phyloP scores from a whole-genome alignment of 2,888 invertebrate genomes.

The Kryphioiulus occultus region DNA sequence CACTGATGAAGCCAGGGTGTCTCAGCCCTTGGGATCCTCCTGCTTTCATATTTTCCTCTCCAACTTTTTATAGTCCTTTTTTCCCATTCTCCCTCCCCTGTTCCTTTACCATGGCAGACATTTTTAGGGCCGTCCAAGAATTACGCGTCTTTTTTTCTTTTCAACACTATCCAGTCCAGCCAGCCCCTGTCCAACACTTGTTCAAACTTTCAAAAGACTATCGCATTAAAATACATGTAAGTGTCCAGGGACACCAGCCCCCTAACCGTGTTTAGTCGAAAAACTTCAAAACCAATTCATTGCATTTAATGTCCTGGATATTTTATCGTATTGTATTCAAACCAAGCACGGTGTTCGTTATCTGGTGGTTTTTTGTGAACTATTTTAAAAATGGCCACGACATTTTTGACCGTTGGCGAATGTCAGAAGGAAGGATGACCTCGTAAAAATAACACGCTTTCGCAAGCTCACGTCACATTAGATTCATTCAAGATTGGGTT shows the following conservation, averaged over 20 bases:
- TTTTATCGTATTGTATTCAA: background rate
- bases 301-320: background rate
- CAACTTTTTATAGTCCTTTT: conserved; percentile 6
- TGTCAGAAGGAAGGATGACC: too few species aligned
- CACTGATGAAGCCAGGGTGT: background rate
- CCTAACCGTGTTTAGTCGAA: background rate
- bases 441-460: too few species aligned
- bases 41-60: background rate
- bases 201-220: background rate
- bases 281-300: background rate
- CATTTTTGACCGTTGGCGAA: background rate
- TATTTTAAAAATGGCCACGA: background rate
- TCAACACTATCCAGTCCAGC: background rate
- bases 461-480: too few species aligned
- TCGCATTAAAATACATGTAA: conserved; percentile 1
- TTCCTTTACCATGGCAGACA: background rate
- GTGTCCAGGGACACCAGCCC: background rate
- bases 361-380: background rate
- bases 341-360: background rate
- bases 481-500: too few species aligned
- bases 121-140: conserved; percentile 35
- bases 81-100: background rate
- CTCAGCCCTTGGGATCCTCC: background rate
- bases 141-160: conserved; percentile 24
- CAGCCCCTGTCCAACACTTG: background rate